Evolutionary conservation across 2,888 invertebrate species (phyloP), one percentile per base, ranked within the genome.

Genomic region (Clistopyga incitator): DNA sequence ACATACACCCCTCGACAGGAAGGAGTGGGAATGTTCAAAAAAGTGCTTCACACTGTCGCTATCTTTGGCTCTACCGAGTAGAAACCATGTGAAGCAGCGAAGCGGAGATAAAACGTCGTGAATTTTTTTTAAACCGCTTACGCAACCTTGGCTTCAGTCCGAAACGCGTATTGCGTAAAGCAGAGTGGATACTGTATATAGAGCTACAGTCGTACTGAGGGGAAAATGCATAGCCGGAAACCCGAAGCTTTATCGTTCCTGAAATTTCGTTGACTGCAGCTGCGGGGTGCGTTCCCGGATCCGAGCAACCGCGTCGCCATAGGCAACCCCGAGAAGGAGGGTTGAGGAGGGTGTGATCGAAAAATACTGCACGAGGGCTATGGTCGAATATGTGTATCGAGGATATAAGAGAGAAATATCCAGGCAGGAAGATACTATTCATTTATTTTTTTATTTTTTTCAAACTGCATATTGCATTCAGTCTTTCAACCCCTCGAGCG

Each of bases 301-400:
- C 23, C 47, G 74, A 68, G 78, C 15, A 34, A 54, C 23, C 42
- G 42, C 71, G 78, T 82, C 78, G 82, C 59, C 64, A 78, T 82
- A 72, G 82, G 74, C 82, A 82, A 78, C 82, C 59, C 82, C 68
- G 61, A 74, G 64, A 52, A n/a, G 15, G n/a, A 70, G 52, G 64
- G 64, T 52, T 20, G 59, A 20, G 74, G 74, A 72, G 72, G 78
- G 61, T 74, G 72, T 45, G 54, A 61, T 61, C 25, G 68, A 42
- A 64, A 75, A 74, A 74, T 64, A 70, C 45, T 61, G n/a, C 29
- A 47, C 45, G 25, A 20, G 18, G 20, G 10, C 34, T 18, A 34
- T 18, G 13, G 38, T 61, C 56, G 75, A 64, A 74, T 65, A 72
- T 45, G 23, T 77, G 45, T 56, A 56, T 71, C 34, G 56, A 42